These are phyloP conservation scores for Agrotis exclamationis DNA, from an alignment of 2,888 invertebrate species.

Conservation along the genomic window DNA sequence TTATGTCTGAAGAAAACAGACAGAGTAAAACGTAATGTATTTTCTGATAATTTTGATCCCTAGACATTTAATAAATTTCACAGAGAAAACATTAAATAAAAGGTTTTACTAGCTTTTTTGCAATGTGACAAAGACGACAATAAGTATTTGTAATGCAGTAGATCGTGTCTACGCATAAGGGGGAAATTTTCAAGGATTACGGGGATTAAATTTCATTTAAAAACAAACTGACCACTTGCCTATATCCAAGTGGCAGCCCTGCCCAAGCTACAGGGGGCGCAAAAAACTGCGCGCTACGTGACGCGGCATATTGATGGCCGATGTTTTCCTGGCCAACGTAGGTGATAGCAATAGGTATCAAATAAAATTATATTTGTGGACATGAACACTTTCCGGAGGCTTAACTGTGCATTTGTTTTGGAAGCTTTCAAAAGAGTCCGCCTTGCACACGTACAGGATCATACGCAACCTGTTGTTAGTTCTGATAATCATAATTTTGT, in stretches of 20 bases:
- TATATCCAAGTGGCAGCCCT: slow-evolving; percentile 53
- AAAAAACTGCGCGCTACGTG: slow-evolving; percentile 74
- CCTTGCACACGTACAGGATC: not conserved
- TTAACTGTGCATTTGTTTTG: slow-evolving; percentile 38
- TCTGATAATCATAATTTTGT: too few species aligned
- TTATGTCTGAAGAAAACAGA: not conserved
- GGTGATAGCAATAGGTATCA: slow-evolving; percentile 58
- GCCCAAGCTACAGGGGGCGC: slow-evolving; percentile 70
- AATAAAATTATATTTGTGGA: slow-evolving; percentile 60
- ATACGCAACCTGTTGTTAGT: slow-evolving; percentile 5
- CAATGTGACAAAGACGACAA: not conserved
- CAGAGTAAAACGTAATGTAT: not conserved
- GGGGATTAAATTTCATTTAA: slow-evolving; percentile 9
- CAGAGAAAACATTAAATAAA: not conserved
- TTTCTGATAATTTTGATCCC: not conserved
- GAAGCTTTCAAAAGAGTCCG: slow-evolving; percentile 7
- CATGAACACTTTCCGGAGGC: slow-evolving; percentile 42
- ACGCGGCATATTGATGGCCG: slow-evolving; percentile 76
- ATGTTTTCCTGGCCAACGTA: slow-evolving; percentile 66
- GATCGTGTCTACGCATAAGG: slow-evolving; percentile 11
- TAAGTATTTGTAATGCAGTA: slow-evolving; percentile 5
- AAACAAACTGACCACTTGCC: slow-evolving; percentile 11
- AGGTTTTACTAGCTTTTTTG: not conserved
- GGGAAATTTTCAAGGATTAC: not conserved
- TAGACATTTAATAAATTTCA: not conserved